Percentiles rank a stretch among this genome's conserved stretches.
phyloP scores from a whole-genome alignment of 2,797 vertebrate genomes.

The Vultur gryphus region DNA sequence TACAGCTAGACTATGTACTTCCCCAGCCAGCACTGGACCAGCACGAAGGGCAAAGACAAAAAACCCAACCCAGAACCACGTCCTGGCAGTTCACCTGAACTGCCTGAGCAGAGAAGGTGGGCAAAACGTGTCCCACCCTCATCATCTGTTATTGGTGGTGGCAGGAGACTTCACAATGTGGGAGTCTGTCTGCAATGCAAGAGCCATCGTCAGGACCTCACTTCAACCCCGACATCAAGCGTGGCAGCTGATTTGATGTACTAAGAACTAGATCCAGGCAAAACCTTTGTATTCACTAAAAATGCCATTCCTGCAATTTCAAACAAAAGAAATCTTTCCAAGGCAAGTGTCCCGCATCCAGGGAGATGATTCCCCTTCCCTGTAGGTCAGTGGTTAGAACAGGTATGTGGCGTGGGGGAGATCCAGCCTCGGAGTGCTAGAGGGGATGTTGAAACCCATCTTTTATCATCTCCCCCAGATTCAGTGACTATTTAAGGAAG shows the following conservation, averaged over 20 bases:
- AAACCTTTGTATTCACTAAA: not conserved
- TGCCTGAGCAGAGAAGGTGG: not conserved
- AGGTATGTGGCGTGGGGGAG: not conserved
- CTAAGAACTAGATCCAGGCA: not conserved
- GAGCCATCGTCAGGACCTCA: not conserved
- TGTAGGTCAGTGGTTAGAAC: not conserved
- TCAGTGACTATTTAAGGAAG: not conserved
- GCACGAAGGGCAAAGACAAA: not conserved
- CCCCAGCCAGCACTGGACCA: not conserved
- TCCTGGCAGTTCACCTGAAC: not conserved
- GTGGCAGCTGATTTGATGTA: not conserved
- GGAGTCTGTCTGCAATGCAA: not conserved
- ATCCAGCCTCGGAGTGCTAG: not conserved
- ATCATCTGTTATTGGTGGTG: not conserved
- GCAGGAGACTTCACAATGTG: not conserved
- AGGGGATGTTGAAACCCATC: not conserved
- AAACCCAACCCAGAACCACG: rapidly evolving
- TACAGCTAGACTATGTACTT: not conserved
- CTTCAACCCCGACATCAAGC: not conserved
- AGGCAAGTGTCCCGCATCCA: not conserved
- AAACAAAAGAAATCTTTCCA: not conserved
- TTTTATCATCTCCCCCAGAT: not conserved
- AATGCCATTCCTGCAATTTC: not conserved
- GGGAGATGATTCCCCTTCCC: not conserved
- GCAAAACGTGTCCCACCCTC: not conserved